These are phyloP conservation scores for Agrochola lota DNA, from an alignment of 2,888 invertebrate genomes.

Conservation along the genomic window DNA sequence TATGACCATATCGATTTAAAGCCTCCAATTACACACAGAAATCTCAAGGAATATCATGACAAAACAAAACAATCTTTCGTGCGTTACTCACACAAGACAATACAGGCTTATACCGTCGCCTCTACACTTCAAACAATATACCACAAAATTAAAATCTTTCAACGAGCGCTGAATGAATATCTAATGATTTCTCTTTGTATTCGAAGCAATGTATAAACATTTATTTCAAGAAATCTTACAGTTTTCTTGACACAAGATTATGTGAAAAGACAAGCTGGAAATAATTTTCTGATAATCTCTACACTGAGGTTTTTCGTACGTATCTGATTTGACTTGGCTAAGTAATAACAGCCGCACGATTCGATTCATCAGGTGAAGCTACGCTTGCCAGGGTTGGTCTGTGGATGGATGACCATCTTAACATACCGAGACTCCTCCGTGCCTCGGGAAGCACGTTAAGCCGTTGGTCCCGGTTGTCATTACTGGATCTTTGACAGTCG, in stretches of 20 bases:
- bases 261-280: not conserved
- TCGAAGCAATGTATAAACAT: constrained; percentile 14
- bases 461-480: too few species aligned
- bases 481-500: too few species aligned
- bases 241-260: constrained; percentile 14
- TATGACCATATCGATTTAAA: not conserved
- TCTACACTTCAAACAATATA: constrained; percentile 52
- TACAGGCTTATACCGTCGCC: constrained; percentile 30
- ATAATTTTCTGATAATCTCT: constrained; percentile 2
- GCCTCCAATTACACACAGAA: constrained; percentile 18
- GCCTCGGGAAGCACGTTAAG: too few species aligned
- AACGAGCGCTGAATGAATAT: constrained; percentile 31
- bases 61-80: constrained; percentile 25
- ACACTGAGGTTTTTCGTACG: not conserved
- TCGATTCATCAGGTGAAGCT: too few species aligned
- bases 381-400: too few species aligned
- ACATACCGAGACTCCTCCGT: too few species aligned
- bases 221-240: constrained; percentile 11
- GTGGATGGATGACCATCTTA: too few species aligned
- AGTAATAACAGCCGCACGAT: too few species aligned
- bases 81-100: constrained; percentile 34
- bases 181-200: constrained; percentile 40
- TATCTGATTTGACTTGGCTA: too few species aligned
- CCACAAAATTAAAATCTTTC: constrained; percentile 50
- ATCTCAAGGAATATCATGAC: constrained; percentile 20